Conservation (phyloP, 92 coral and sea anemone genomes). For the Nematostella vectensis region DNA sequence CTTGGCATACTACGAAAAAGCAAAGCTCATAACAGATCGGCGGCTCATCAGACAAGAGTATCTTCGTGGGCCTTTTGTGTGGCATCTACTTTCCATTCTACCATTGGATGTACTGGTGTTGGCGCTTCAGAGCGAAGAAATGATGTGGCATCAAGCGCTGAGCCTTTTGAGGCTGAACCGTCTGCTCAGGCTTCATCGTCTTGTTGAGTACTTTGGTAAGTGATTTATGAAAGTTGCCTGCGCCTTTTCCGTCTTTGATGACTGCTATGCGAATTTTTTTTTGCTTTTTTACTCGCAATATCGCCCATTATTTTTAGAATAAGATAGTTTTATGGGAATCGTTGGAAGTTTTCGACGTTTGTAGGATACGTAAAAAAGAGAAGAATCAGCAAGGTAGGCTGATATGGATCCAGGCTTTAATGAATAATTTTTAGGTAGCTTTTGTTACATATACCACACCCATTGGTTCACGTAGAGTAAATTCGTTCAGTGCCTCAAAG, state of each 20-base stretch:
- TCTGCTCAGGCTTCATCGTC: slow-evolving; percentile 45
- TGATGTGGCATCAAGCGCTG: slow-evolving; percentile 49
- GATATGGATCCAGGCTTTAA: too few relatives aligned
- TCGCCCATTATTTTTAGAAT: neutral
- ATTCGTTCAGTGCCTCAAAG: too few relatives aligned
- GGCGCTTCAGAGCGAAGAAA: slow-evolving; percentile 10
- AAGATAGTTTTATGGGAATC: too few relatives aligned
- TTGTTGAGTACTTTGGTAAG: slow-evolving; percentile 61
- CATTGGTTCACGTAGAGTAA: too few relatives aligned
- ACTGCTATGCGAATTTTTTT: neutral
- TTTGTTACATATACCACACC: too few relatives aligned
- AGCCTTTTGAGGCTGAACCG: slow-evolving; percentile 64
- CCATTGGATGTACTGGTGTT: slow-evolving; percentile 57
- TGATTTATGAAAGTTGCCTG: too few relatives aligned
- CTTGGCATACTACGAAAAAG: slow-evolving; percentile 59
- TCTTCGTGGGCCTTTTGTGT: slow-evolving; percentile 39
- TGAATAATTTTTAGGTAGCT: too few relatives aligned
- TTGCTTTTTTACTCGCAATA: neutral
- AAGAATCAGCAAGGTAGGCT: too few relatives aligned
- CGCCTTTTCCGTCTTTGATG: neutral
- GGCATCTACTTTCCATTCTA: slow-evolving; percentile 46
- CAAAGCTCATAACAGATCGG: slow-evolving; percentile 55
- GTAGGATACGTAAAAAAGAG: too few relatives aligned
- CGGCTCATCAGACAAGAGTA: slow-evolving; percentile 43
- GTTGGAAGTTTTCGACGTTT: too few relatives aligned